Evolutionary conservation across 2,113 vertebrate genomes (phyloP).

Genomic region (Fregata magnificens): DNA sequence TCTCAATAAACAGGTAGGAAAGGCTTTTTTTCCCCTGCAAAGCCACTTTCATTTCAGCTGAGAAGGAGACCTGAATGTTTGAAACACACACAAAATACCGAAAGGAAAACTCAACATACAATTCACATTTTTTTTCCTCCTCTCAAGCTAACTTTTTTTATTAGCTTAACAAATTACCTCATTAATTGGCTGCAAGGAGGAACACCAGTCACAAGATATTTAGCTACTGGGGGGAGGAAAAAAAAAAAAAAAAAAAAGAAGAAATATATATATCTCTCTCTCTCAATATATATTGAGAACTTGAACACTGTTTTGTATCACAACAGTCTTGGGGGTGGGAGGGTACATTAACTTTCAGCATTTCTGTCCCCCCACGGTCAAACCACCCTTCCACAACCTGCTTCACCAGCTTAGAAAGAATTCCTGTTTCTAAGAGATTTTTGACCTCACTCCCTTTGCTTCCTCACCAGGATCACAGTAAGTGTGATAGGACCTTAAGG

Average conservation of each 20-base stretch:
- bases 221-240: background rate
- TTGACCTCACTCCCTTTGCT: background rate
- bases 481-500: conserved; percentile 19
- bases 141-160: background rate
- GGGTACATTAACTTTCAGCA: background rate
- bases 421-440: background rate
- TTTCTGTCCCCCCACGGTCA: background rate
- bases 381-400: background rate
- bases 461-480: background rate
- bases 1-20: background rate
- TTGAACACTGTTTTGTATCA: background rate
- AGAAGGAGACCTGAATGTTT: background rate
- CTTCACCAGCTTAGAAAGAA: background rate
- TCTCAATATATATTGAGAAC: background rate
- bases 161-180: background rate
- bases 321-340: background rate
- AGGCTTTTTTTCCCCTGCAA: background rate
- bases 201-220: background rate
- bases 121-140: background rate
- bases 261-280: too few species aligned
- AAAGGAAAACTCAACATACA: background rate
- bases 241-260: background rate
- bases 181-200: background rate
- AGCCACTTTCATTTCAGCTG: background rate
- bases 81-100: background rate